Percentiles rank a stretch among this genome's conserved stretches.
Conservation (phyloP, 1,140 invertebrate species). For the Scaptodrosophila lebanonensis region DNA sequence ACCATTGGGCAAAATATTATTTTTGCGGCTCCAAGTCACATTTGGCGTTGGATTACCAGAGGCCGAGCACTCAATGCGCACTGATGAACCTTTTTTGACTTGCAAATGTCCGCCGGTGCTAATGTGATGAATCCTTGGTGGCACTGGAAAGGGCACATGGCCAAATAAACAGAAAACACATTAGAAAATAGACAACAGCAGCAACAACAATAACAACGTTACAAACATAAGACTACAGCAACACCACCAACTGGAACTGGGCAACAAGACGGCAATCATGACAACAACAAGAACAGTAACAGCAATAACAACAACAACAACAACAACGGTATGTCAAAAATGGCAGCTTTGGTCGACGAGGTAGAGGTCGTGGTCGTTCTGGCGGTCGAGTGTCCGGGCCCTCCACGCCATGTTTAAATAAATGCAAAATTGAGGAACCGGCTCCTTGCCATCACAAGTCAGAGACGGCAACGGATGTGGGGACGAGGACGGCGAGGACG, state of each 20-base stretch:
- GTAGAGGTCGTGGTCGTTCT: constrained; percentile 17
- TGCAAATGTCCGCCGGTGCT: constrained; percentile 80
- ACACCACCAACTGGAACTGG: no score
- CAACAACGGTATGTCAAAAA: no score
- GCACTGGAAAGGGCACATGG: constrained; percentile 77
- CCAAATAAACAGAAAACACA: constrained; percentile 33
- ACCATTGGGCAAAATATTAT: constrained; percentile 81
- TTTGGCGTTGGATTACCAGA: constrained; percentile 82
- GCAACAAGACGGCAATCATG: no score
- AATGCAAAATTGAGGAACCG: constrained; percentile 66
- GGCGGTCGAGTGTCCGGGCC: constrained; percentile 1
- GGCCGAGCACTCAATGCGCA: constrained; percentile 82
- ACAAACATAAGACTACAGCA: neutral
- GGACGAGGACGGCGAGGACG: constrained; percentile 49
- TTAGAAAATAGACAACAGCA: constrained; percentile 2
- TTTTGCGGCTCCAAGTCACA: constrained; percentile 83
- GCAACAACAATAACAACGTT: constrained; percentile 8
- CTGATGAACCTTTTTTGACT: constrained; percentile 82
- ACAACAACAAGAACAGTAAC: constrained; percentile 1
- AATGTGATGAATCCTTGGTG: constrained; percentile 80
- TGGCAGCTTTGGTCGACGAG: no score
- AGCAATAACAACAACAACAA: constrained; percentile 63
- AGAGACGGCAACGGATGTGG: constrained; percentile 32
- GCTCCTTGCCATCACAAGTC: no score
- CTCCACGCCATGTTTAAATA: constrained; percentile 27